Conservation (phyloP, 2,888 invertebrate species). For the Dolomedes plantarius region DNA sequence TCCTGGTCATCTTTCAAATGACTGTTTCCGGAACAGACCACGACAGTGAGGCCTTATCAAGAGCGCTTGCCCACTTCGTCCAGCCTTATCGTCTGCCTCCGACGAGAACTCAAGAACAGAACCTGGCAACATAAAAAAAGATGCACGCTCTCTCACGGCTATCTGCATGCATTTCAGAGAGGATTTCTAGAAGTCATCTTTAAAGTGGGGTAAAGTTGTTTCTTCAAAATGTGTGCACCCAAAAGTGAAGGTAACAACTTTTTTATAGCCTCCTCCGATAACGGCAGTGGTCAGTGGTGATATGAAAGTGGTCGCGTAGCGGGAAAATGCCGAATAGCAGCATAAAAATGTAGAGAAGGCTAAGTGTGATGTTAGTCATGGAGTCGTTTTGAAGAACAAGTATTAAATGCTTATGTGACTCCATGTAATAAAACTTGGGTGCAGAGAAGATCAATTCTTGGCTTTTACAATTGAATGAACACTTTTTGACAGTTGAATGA, state of each 20-base stretch:
- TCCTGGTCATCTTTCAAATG: neutral
- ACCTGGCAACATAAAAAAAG: neutral
- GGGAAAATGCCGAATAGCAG: too few species aligned
- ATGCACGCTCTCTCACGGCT: too few species aligned
- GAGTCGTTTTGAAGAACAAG: too few species aligned
- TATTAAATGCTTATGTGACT: too few species aligned
- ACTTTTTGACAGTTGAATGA: too few species aligned
- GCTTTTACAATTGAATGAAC: too few species aligned
- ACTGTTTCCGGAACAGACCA: neutral
- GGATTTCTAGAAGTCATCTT: neutral
- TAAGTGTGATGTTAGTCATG: too few species aligned
- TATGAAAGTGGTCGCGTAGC: too few species aligned
- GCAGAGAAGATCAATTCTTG: too few species aligned
- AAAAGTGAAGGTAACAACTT: neutral
- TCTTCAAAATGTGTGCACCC: neutral
- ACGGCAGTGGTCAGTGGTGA: neutral
- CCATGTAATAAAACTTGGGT: too few species aligned
- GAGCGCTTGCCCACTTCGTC: neutral
- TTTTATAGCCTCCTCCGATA: neutral
- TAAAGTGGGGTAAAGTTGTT: neutral
- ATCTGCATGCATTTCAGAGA: neutral
- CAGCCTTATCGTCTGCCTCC: neutral
- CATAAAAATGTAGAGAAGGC: too few species aligned
- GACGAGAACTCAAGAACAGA: neutral
- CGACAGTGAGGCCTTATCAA: neutral